Percentiles rank a stretch among this genome's conserved stretches.
Conservation (phyloP, 2,113 vertebrate genomes). For the Siniperca knerii region DNA sequence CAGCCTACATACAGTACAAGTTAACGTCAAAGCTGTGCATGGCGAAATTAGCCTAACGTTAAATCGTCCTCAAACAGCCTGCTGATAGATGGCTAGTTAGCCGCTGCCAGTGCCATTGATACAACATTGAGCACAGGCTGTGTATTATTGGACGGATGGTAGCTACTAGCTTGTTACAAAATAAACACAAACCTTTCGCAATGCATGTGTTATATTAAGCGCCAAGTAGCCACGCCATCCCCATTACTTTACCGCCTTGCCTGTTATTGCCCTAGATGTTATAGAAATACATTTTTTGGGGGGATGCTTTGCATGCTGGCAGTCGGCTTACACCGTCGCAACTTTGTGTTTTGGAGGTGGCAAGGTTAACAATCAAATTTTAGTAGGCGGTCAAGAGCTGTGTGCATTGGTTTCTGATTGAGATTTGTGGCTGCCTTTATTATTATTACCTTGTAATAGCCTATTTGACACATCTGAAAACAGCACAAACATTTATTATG, state of each 20-base stretch:
- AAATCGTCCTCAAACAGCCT: constrained; percentile 63
- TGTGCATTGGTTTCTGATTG: constrained; percentile 32
- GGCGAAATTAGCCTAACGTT: constrained; percentile 41
- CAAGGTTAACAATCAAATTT: constrained; percentile 45
- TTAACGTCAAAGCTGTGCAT: constrained; percentile 37
- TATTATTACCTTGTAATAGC: constrained; percentile 17
- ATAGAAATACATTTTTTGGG: constrained; percentile 7
- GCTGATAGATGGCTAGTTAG: constrained; percentile 77
- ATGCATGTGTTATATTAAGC: constrained; percentile 14
- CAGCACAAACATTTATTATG: constrained; percentile 5
- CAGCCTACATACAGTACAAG: neutral
- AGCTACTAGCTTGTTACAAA: constrained; percentile 50
- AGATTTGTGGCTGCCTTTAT: neutral
- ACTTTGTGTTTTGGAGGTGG: constrained; percentile 69
- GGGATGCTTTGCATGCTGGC: constrained; percentile 43
- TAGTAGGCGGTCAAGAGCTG: constrained; percentile 14
- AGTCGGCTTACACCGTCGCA: constrained; percentile 32
- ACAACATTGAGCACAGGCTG: constrained; percentile 53
- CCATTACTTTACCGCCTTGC: neutral
- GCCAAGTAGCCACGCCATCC: neutral
- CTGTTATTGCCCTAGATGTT: constrained; percentile 9
- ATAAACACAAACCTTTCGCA: constrained; percentile 51
- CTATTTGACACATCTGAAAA: neutral
- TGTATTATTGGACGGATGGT: constrained; percentile 58
- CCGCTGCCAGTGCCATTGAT: constrained; percentile 69